Base-by-base conservation (phyloP, 1,140 invertebrate species). In the Trichoplusia ni region DNA sequence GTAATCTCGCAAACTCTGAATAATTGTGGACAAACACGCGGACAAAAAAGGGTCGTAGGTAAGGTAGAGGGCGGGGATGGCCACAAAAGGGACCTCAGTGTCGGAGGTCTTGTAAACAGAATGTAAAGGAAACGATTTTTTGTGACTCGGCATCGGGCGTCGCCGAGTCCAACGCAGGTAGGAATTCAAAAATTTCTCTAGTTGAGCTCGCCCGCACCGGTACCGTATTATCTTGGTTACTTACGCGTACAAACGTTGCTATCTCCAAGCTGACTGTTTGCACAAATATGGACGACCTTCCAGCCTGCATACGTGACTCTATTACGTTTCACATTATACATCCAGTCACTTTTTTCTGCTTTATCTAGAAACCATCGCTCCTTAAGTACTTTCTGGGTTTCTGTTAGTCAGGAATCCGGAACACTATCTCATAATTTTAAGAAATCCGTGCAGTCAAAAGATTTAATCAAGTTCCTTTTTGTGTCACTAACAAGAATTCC, bases 91-190 rank as follows among this genome's bases (percentile, higher is more conserved):
- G 79, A 73, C 75, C 74, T 82, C 79, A 53, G 82, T 89, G 86
- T 89, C 84, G 84, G 86, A 89, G 84, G 82, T 85, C 82, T 81
- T 82, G 84, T 87, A 87, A 86, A 84, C 73, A 84, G 68, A 86
- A 84, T 86, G 81, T 79, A 77, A 82, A 84, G 85, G 87, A 88
- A 88, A 85, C 77, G 75, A 59, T 85, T 86, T 87, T 89, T 87
- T 89, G 73, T 86, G 67, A 74, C 75, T 77, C 73, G 59, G 67
- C 79, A 75, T 69, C 69, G 68, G 82, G 83, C 82, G 83, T 75
- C 84, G 80, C 64, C 47, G 56, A 68, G 84, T 74, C 84, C 80
- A 67, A 46, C 68, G 69, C 87, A 88, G 85, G 87, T 88, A 88
- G 71, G 69, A 78, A 81, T 82, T 16, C 13, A 37, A 58, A 49